Percentiles rank a stretch among this genome's conserved stretches.
These are phyloP conservation scores for Danaus chrysippus DNA, from an alignment of 2,888 invertebrate species.

Conservation along the genomic window DNA sequence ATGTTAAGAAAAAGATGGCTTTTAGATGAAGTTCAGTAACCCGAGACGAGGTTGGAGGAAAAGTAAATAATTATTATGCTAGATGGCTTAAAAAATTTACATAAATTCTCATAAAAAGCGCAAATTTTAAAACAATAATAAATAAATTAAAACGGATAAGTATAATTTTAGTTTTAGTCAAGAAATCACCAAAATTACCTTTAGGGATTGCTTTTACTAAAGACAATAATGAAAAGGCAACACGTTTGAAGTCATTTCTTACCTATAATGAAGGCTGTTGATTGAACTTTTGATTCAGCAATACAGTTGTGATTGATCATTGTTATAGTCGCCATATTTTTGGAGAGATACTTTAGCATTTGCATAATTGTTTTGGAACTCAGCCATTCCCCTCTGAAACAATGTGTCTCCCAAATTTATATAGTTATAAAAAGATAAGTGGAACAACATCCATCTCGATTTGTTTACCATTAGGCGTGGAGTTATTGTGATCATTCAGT, in stretches of 20 bases:
- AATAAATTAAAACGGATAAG: too few species aligned
- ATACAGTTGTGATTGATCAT: conserved; percentile 13
- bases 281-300: not conserved
- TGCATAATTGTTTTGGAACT: conserved; percentile 34
- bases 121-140: too few species aligned
- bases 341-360: conserved; percentile 30
- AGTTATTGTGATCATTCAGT: too few species aligned
- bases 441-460: too few species aligned
- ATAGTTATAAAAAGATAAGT: not conserved
- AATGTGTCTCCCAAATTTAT: conserved; percentile 19
- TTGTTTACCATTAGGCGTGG: too few species aligned
- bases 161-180: too few species aligned
- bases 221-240: not conserved
- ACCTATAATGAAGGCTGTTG: too few species aligned
- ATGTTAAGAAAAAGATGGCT: conserved; percentile 34
- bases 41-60: conserved; percentile 13
- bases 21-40: conserved; percentile 37
- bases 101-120: too few species aligned
- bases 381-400: conserved; percentile 22
- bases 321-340: conserved; percentile 23
- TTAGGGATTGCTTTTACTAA: too few species aligned
- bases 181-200: too few species aligned
- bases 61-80: not conserved
- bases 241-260: too few species aligned
- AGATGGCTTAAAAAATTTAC: not conserved